Evolutionary conservation across 2,888 invertebrate species (phyloP), one percentile per base, ranked within the genome.

Genomic region (Phyllotreta striolata): DNA sequence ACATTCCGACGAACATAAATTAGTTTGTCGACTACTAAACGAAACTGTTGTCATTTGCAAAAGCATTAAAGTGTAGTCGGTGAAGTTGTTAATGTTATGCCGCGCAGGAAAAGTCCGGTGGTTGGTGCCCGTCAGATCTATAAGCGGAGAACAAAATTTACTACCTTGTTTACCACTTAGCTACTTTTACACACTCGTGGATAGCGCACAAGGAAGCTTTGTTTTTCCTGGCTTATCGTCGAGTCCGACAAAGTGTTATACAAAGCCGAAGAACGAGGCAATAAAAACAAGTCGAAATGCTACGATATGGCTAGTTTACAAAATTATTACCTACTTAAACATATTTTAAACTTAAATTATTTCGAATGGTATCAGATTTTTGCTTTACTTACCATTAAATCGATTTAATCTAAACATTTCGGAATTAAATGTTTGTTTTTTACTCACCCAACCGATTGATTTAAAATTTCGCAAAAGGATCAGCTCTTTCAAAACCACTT

Each of bases 91-190:
- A 63, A 66, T 69, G 67, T 62, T 64, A 73, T 68, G 71, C 69
- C 65, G 60, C 69, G 70, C 64, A 68, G 70, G 67, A 69, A 74
- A 75, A 72, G 73, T 73, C 66, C 72, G 70, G 70, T 71, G 73
- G 68, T 70, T 70, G 66, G 69, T 68, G 52, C 68, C 71, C 76
- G 77, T 75, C 75, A 73, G 70, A 75, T 74, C 76, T 76, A 72
- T 57, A 49, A 75, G 71, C 72, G 75, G 68, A 69, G 73, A 77
- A 74, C 76, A 77, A 80, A 81, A 82, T 82, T 82, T 82, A 81
- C 81, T 81, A 82, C 81, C 81, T 81, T 82, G 81, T 82, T 82
- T 82, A 82, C 81, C 81, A 81, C 81, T 82, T 81, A 81, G 76
- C 80, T 79, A 77, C 80, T 80, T 80, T 79, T 81, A 81, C 81